Evolutionary conservation across 1,140 invertebrate species (phyloP).

Genomic region (Drosophila orena): DNA sequence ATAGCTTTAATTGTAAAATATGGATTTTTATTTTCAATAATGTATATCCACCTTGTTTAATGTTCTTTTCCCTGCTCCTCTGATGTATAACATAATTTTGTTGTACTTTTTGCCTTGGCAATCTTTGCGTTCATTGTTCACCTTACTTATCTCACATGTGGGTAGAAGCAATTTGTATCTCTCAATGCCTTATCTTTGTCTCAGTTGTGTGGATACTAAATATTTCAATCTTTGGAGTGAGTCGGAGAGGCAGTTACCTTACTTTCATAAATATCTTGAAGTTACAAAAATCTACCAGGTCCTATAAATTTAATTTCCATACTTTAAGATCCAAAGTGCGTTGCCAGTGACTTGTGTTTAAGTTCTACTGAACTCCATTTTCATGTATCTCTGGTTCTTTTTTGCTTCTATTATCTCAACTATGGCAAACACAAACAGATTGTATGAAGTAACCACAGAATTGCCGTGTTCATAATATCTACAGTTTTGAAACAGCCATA

Average conservation of each 20-base stretch:
- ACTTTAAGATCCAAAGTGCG: background rate
- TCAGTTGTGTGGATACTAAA: conserved; percentile 21
- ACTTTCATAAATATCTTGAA: background rate
- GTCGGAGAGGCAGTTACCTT: background rate
- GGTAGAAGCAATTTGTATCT: conserved; percentile 39
- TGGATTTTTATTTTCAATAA: background rate
- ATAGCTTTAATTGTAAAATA: background rate
- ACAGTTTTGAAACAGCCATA: conserved; percentile 31
- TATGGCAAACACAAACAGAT: conserved; percentile 42
- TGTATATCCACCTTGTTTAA: background rate
- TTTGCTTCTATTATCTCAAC: conserved; percentile 21
- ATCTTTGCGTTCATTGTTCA: conserved; percentile 29
- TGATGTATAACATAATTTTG: conserved; percentile 13
- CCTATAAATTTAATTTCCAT: no score
- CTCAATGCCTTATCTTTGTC: conserved; percentile 74
- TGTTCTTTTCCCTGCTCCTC: background rate
- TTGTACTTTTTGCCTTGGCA: conserved; percentile 42
- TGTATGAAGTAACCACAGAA: conserved; percentile 4
- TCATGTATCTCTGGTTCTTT: conserved; percentile 21
- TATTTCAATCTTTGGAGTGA: conserved; percentile 27
- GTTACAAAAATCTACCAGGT: background rate
- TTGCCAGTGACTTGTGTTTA: background rate
- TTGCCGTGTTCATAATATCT: conserved; percentile 17
- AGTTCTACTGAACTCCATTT: conserved; percentile 1
- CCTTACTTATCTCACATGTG: conserved; percentile 40